A percentile compares a stretch with the other conserved stretches of the same genome.
phyloP scores from a whole-genome alignment of 2,888 invertebrate species.

The Chromoteleia sp. region DNA sequence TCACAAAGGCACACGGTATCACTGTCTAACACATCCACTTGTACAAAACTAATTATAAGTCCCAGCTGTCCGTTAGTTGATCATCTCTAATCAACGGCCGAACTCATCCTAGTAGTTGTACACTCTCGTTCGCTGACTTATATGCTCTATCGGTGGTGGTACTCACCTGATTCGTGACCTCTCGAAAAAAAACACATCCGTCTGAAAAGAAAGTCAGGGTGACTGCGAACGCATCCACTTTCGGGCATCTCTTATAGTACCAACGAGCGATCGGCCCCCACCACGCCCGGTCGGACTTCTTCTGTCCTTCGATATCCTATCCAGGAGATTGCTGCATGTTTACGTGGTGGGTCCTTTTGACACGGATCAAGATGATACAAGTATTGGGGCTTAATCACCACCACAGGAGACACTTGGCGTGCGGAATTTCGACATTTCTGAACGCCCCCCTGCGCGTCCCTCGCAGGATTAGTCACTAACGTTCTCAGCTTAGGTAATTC shows the following conservation, averaged over 20 bases:
- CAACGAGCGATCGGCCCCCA: conserved; percentile 74
- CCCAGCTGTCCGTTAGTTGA: conserved; percentile 9
- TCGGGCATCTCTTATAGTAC: conserved; percentile 84
- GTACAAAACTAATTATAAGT: not conserved
- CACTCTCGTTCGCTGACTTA: conserved; percentile 25
- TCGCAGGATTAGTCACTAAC: conserved; percentile 8
- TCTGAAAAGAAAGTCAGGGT: conserved; percentile 83
- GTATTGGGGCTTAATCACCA: conserved; percentile 2
- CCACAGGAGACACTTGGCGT: not conserved
- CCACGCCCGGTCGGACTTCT: conserved; percentile 61
- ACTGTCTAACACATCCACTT: conserved; percentile 42
- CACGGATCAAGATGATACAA: conserved; percentile 28
- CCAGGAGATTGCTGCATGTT: conserved; percentile 5
- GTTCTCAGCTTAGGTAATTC: conserved; percentile 12
- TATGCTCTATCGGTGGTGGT: conserved; percentile 58
- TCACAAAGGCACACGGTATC: conserved; percentile 15
- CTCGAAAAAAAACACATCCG: conserved; percentile 73
- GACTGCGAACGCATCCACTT: conserved; percentile 84
- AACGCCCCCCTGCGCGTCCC: not conserved
- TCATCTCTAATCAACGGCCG: conserved; percentile 43
- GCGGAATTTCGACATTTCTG: conserved; percentile 16
- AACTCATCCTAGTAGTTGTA: conserved; percentile 25
- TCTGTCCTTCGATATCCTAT: conserved; percentile 69
- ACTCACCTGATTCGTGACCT: conserved; percentile 71
- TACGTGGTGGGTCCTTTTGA: conserved; percentile 12